phyloP scores from a whole-genome alignment of 2,797 vertebrate genomes.

The Lepidocolaptes lacrymiger region DNA sequence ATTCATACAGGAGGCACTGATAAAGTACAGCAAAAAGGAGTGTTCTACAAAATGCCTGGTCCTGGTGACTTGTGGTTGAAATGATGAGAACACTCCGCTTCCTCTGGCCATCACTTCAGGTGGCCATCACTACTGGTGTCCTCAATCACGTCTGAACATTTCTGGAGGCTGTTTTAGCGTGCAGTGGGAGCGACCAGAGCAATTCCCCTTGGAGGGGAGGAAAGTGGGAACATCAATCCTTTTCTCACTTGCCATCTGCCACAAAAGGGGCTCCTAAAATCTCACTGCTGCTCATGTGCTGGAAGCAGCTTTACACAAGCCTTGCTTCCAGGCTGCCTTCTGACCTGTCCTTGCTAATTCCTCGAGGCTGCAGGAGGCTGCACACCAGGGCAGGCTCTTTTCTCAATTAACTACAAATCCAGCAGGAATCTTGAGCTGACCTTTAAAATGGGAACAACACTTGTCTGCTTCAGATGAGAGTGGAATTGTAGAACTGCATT shows the following conservation, averaged over 20 bases:
- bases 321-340: background rate
- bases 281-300: background rate
- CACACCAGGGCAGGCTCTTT: background rate
- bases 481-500: background rate
- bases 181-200: background rate
- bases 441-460: background rate
- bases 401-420: background rate
- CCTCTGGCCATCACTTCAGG: background rate
- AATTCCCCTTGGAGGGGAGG: background rate
- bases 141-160: background rate
- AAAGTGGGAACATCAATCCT: background rate
- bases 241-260: constrained; percentile 5
- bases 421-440: background rate
- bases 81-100: background rate
- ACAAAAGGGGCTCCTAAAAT: background rate
- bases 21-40: background rate
- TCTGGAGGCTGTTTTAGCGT: background rate
- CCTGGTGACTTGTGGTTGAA: background rate
- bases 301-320: background rate
- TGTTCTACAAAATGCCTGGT: background rate
- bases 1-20: background rate
- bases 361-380: background rate
- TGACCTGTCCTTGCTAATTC: background rate
- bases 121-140: background rate
- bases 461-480: background rate